These are phyloP conservation scores for Metopolophium dirhodum DNA, from an alignment of 1,140 invertebrate genomes.

Conservation along the genomic window DNA sequence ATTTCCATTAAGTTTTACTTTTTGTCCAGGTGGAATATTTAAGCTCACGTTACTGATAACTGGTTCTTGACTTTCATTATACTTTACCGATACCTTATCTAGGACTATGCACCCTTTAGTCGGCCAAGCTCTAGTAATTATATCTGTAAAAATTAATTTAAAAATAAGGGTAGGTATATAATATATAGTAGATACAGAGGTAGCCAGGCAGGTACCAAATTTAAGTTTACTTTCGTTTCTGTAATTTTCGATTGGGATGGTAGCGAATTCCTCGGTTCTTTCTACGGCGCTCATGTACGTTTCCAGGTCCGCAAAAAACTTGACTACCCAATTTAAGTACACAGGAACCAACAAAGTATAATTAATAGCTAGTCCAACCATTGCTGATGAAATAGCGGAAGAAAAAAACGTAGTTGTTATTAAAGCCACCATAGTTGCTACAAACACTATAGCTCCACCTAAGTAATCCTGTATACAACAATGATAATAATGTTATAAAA, in stretches of 20 bases:
- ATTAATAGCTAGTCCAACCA: constrained; percentile 77
- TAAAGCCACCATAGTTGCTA: constrained; percentile 72
- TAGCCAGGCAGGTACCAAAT: background rate
- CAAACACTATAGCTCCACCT: constrained; percentile 78
- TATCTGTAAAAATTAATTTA: background rate
- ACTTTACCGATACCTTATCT: constrained; percentile 72
- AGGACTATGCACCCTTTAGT: constrained; percentile 74
- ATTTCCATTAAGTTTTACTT: constrained; percentile 64
- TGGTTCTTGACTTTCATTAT: constrained; percentile 68
- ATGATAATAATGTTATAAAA: constrained; percentile 35
- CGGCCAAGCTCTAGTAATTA: constrained; percentile 68
- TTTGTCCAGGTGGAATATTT: constrained; percentile 71
- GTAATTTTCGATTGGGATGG: constrained; percentile 69
- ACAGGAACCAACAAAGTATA: constrained; percentile 82
- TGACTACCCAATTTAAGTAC: constrained; percentile 83
- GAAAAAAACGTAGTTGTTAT: constrained; percentile 67
- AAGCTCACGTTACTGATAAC: constrained; percentile 73
- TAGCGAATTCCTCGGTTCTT: constrained; percentile 71
- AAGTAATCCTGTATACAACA: constrained; percentile 75
- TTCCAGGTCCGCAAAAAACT: constrained; percentile 79
- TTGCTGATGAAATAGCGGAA: constrained; percentile 68
- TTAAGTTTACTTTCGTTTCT: constrained; percentile 58
- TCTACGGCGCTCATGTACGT: constrained; percentile 81
- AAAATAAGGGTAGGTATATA: background rate
- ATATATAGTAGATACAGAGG: background rate